These are phyloP conservation scores for Augochlora pura DNA, from an alignment of 1,140 invertebrate genomes.

Conservation along the genomic window DNA sequence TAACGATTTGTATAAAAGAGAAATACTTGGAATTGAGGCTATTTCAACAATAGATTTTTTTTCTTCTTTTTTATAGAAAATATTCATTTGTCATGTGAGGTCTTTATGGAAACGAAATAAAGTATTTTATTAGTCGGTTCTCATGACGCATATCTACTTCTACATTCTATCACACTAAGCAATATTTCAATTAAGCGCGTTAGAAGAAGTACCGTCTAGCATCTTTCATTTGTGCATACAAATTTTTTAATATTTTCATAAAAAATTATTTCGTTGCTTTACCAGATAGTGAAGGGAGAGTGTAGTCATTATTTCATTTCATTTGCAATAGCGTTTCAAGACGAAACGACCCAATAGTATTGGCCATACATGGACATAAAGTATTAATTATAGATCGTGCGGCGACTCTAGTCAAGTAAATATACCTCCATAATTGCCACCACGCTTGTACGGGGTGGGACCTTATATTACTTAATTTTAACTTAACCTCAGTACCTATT, in stretches of 20 bases:
- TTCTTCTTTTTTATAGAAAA: not conserved
- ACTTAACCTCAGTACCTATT: slow-evolving; percentile 77
- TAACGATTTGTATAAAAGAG: slow-evolving; percentile 20
- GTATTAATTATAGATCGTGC: slow-evolving; percentile 72
- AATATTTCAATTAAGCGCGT: slow-evolving; percentile 18
- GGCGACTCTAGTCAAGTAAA: slow-evolving; percentile 77
- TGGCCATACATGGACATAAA: slow-evolving; percentile 60
- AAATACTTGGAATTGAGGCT: slow-evolving; percentile 37
- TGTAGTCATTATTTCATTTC: slow-evolving; percentile 24
- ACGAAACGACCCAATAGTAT: slow-evolving; percentile 39
- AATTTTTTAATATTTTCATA: slow-evolving; percentile 1
- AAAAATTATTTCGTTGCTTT: slow-evolving; percentile 1
- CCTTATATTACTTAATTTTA: slow-evolving; percentile 76
- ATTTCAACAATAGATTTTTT: slow-evolving; percentile 26
- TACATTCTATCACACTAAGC: slow-evolving; percentile 9
- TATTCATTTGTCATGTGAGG: slow-evolving; percentile 22
- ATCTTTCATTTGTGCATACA: slow-evolving; percentile 9
- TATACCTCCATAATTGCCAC: slow-evolving; percentile 72
- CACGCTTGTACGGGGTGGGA: slow-evolving; percentile 37
- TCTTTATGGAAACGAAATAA: not conserved
- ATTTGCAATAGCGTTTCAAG: slow-evolving; percentile 27
- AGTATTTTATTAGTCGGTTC: not conserved
- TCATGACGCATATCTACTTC: not conserved
- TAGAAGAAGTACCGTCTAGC: not conserved
- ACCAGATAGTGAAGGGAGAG: slow-evolving; percentile 18